Evolutionary conservation across 2,113 vertebrate genomes (phyloP).

Genomic region (Alectura lathami): DNA sequence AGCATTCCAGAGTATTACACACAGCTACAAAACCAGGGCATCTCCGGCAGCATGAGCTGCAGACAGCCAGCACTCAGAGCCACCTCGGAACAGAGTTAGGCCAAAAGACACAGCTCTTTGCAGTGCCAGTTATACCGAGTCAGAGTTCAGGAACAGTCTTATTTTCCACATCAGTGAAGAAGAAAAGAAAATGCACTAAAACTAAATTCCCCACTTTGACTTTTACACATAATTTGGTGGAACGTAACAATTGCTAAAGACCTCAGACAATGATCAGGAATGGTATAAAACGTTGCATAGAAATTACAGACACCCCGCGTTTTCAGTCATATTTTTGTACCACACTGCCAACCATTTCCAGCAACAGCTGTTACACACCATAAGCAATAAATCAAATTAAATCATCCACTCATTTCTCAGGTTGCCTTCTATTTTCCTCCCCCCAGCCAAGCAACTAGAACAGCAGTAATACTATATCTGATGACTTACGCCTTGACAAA

Average conservation of each 20-base stretch:
- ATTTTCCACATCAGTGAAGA: neutral
- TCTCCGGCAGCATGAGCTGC: neutral
- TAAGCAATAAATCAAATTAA: neutral
- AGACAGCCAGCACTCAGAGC: neutral
- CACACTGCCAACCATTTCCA: neutral
- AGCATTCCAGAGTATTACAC: accelerated
- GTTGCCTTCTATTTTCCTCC: neutral
- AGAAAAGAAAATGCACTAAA: neutral
- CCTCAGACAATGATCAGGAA: neutral
- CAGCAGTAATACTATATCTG: neutral
- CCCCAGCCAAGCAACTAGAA: neutral
- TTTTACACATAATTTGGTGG: neutral
- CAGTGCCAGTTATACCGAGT: neutral
- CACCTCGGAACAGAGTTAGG: accelerated
- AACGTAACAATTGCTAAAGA: neutral
- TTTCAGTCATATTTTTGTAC: neutral
- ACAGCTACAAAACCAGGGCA: neutral
- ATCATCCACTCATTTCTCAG: neutral
- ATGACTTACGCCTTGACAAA: neutral
- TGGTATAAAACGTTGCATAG: neutral
- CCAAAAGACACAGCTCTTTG: neutral
- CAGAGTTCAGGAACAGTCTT: neutral
- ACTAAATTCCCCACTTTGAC: neutral
- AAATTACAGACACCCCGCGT: neutral
- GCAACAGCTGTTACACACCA: neutral